A percentile compares a stretch with the other conserved stretches of the same genome.
Evolutionary conservation across 2,797 vertebrate species (phyloP).

Genomic region (Sylvilagus floridanus): DNA sequence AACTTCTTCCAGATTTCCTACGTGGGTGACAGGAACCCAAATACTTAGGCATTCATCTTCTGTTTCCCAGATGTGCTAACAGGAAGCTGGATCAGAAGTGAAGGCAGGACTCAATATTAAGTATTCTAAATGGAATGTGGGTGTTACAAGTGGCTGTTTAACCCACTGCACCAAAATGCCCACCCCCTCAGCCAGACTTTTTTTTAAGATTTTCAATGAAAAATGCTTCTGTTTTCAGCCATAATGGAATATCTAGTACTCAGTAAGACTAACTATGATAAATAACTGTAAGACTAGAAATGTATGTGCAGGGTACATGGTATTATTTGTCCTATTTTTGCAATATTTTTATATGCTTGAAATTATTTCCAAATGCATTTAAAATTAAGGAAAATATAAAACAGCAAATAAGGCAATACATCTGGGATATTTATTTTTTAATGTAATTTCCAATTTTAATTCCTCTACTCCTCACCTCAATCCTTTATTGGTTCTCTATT

Average conservation of each 20-base stretch:
- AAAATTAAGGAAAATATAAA: slow-evolving; percentile 21
- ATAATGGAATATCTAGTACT: neutral
- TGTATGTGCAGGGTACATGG: neutral
- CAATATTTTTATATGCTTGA: neutral
- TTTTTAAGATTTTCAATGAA: neutral
- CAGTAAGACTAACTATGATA: neutral
- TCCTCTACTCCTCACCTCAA: neutral
- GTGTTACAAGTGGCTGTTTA: too few relatives aligned
- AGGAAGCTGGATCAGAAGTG: too few relatives aligned
- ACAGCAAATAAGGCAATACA: neutral
- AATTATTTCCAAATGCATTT: slow-evolving; percentile 2
- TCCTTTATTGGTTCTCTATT: neutral
- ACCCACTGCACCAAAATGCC: too few relatives aligned
- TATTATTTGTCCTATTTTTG: neutral
- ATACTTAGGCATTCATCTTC: too few relatives aligned
- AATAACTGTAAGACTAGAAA: neutral
- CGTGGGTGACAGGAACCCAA: too few relatives aligned
- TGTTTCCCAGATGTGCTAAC: too few relatives aligned
- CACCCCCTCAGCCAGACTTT: neutral
- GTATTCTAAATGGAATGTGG: too few relatives aligned
- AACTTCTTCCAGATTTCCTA: too few relatives aligned
- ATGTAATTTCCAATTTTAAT: neutral
- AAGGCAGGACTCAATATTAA: too few relatives aligned
- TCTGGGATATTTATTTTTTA: neutral
- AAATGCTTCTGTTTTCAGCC: neutral